These are phyloP conservation scores for Acanthornis magna DNA, from an alignment of 2,797 vertebrate species.

Conservation along the genomic window DNA sequence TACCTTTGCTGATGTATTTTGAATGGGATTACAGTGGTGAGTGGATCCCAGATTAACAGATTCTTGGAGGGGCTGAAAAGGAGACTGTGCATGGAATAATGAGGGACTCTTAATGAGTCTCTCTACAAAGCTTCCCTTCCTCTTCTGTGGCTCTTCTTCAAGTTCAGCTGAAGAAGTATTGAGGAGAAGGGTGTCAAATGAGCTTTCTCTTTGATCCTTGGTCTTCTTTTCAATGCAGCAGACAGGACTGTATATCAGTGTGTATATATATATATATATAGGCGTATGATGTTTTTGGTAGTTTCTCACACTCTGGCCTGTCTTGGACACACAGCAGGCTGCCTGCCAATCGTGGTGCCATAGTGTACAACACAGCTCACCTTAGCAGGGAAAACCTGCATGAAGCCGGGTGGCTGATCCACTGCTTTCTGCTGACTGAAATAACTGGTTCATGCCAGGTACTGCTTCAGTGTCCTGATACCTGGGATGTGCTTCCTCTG, in stretches of 20 bases:
- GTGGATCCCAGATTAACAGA: neutral
- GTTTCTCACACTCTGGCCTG: neutral
- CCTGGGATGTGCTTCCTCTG: neutral
- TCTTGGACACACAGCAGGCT: neutral
- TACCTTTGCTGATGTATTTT: neutral
- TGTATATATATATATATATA: neutral
- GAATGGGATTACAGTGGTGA: neutral
- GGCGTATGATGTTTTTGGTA: neutral
- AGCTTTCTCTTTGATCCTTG: neutral
- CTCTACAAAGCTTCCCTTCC: neutral
- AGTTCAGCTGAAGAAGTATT: neutral
- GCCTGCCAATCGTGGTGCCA: fast-evolving
- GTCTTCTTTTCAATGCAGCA: neutral
- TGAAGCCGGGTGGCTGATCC: neutral
- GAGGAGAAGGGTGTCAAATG: neutral
- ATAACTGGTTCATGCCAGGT: fast-evolving
- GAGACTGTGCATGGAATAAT: neutral
- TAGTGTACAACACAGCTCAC: neutral
- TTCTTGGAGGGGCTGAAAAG: neutral
- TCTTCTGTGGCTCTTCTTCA: neutral
- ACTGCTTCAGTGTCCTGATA: neutral
- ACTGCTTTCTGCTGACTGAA: neutral
- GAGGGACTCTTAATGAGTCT: neutral
- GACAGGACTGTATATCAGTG: neutral
- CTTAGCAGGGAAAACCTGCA: neutral